Evolutionary conservation across 1,140 invertebrate genomes (phyloP).

Genomic region (Caerostris extrusa): DNA sequence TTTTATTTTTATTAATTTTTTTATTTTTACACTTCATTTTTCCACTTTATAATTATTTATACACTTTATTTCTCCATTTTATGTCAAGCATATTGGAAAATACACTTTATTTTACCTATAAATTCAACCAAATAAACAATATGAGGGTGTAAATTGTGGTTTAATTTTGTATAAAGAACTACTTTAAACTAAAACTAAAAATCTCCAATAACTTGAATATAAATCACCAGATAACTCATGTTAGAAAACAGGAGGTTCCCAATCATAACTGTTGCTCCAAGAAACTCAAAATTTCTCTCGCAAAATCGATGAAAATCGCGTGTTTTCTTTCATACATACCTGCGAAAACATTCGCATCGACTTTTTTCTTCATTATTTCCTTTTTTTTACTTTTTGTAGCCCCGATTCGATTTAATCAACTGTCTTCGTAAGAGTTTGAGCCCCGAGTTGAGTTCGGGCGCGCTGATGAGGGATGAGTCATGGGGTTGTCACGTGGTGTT

Average conservation of each 20-base stretch:
- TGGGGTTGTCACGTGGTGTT: slow-evolving; percentile 67
- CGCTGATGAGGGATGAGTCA: slow-evolving; percentile 44
- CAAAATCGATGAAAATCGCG: neutral
- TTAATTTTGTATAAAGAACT: too few relatives aligned
- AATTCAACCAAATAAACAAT: too few relatives aligned
- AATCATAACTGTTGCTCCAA: neutral
- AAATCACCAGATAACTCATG: neutral
- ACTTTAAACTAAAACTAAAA: too few relatives aligned
- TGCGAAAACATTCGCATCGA: neutral
- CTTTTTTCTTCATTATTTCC: neutral
- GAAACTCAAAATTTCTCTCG: neutral
- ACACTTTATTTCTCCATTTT: too few relatives aligned
- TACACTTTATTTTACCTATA: too few relatives aligned
- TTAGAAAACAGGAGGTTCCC: neutral
- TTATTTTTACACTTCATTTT: too few relatives aligned
- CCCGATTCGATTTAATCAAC: slow-evolving; percentile 61
- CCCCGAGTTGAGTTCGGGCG: neutral
- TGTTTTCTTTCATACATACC: neutral
- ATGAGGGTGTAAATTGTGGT: too few relatives aligned
- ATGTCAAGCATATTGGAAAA: too few relatives aligned
- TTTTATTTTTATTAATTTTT: too few relatives aligned
- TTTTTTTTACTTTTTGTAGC: neutral
- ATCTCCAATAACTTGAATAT: too few relatives aligned
- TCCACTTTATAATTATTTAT: too few relatives aligned
- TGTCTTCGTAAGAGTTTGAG: slow-evolving; percentile 28